These are phyloP conservation scores for Parauchenoglanis punctatus DNA, from an alignment of 2,797 vertebrate species.

Conservation along the genomic window DNA sequence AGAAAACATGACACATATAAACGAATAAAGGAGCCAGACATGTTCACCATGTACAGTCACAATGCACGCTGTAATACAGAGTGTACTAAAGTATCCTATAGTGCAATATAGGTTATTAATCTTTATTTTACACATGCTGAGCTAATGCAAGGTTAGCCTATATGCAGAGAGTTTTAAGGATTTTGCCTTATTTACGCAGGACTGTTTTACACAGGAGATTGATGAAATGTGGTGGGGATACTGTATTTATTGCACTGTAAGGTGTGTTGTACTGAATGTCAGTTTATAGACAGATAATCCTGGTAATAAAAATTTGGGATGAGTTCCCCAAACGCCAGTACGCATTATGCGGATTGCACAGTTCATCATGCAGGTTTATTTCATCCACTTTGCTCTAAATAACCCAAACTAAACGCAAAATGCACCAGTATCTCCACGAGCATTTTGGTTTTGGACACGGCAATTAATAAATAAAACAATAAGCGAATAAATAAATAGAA, in stretches of 20 bases:
- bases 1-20: conserved; percentile 56
- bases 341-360: neutral
- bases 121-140: neutral
- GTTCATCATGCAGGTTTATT: neutral
- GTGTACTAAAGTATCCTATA: neutral
- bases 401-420: neutral
- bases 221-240: neutral
- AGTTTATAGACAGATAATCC: neutral
- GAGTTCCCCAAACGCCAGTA: neutral
- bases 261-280: neutral
- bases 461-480: neutral
- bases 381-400: neutral
- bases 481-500: too few species aligned
- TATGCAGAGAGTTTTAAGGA: neutral
- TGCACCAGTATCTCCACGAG: neutral
- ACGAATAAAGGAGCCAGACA: conserved; percentile 23
- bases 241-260: neutral
- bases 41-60: neutral
- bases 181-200: neutral
- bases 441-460: neutral
- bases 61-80: neutral
- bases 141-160: neutral
- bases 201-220: neutral
- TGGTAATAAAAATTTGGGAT: neutral
- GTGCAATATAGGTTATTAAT: neutral